Evolutionary conservation across 2,113 vertebrate genomes (phyloP), one percentile per base, ranked within the genome.

Genomic region (Alosa alosa): DNA sequence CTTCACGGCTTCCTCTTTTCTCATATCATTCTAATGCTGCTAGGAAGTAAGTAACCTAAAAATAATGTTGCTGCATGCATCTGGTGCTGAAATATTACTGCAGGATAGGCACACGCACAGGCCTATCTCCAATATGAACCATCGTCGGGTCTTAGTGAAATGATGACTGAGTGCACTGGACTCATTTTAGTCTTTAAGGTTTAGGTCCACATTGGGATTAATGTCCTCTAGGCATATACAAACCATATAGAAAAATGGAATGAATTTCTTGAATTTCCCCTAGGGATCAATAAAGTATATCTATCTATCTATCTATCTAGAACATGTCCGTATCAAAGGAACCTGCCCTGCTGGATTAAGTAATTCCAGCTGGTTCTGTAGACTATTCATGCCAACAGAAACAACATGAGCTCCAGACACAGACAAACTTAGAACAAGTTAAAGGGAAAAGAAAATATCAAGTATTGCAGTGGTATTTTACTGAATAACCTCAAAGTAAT

Each of bases 391-490:
- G 3, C 39, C 64, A 31, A 13, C 31, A 36, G 64, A 72, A 36
- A 57, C 17, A 57, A 72, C 25, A 36, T 2, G 8, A 31, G 25
- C 25, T 6, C 47, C 15, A 84, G 57, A 44, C 18, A 45, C 55
- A 84, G 6, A 84, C 39, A 84, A 3, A 57, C n/a, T 84, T 75
- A 20, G 41, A 84, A 84, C 64, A 68, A 68, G 64, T 78, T 39
- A 78, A 78, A 75, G n/a, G 31, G 72, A 36, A 78, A 78, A 15
- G 72, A 78, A 78, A 78, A 78, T 39, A 78, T 78, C 31, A 78
- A 78, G 72, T 39, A 78, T 39, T 78, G 72, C 72, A 78, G 72
- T 78, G 36, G 31, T 78, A 18, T 39, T 78, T 78, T 78, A 78
- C 72, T 78, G 9, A 78, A 36, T 36, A 78, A 36, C 72, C 72